Percentiles rank a stretch among this genome's conserved stretches.
These are phyloP conservation scores for Pipra filicauda DNA, from an alignment of 2,113 vertebrate genomes.

Conservation along the genomic window DNA sequence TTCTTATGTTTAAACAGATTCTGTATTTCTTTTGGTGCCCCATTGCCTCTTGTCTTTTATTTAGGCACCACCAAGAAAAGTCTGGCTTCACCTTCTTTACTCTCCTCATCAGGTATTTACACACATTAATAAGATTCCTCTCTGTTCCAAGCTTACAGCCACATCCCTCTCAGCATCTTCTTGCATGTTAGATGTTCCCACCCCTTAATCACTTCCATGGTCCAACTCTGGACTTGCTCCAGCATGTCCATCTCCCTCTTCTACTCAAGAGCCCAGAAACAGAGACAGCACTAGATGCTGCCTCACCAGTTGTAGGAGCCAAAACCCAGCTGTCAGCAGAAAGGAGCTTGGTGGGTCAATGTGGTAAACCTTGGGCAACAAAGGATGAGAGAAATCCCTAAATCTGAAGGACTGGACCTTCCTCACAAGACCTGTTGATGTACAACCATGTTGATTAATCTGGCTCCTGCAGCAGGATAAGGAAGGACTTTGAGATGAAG, in stretches of 20 bases:
- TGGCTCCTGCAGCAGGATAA: no score
- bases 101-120: background rate
- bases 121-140: background rate
- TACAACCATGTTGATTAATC: no score
- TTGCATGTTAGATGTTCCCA: background rate
- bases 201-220: background rate
- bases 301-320: background rate
- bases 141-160: background rate
- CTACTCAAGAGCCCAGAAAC: background rate
- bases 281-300: background rate
- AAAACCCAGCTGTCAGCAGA: no score
- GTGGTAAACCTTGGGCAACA: no score
- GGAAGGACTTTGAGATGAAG: no score
- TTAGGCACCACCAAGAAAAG: background rate
- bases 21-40: background rate
- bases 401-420: no score
- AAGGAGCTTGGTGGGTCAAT: no score
- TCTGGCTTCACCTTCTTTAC: background rate
- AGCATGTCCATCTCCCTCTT: background rate
- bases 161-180: background rate
- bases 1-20: background rate
- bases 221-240: background rate
- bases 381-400: no score
- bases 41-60: background rate
- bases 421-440: no score